These are phyloP conservation scores for Microcebus murinus DNA, from an alignment of 2,113 vertebrate species.

Conservation along the genomic window DNA sequence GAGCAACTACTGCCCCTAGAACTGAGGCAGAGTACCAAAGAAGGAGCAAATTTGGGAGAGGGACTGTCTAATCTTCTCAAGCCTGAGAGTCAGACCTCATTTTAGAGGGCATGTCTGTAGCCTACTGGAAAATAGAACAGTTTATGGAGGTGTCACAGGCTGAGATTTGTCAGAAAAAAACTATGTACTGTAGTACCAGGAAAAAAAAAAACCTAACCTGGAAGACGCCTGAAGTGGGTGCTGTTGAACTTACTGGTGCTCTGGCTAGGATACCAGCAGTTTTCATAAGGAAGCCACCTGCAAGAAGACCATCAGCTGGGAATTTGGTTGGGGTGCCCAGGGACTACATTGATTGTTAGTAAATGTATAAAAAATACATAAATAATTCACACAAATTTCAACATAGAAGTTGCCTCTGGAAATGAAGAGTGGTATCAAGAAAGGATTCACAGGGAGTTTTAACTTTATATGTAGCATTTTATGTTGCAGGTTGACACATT, in stretches of 20 bases:
- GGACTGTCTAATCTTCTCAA: not conserved
- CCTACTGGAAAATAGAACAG: not conserved
- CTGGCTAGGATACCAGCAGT: fast-evolving
- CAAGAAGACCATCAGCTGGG: not conserved
- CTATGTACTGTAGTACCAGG: not conserved
- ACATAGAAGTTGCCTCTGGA: not conserved
- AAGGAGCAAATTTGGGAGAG: not conserved
- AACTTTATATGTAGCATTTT: not conserved
- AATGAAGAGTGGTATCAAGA: not conserved
- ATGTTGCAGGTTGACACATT: not conserved
- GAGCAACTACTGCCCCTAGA: too few relatives aligned
- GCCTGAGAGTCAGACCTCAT: not conserved
- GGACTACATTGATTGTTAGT: not conserved
- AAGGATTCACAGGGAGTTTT: not conserved
- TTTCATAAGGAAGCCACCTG: not conserved
- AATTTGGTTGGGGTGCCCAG: not conserved
- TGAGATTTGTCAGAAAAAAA: not conserved
- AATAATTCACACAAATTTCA: not conserved
- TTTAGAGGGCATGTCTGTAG: not conserved
- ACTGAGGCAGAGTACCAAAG: not conserved
- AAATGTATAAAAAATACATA: not conserved
- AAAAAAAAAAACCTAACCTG: not conserved
- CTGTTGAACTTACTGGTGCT: not conserved
- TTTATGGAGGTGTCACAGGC: not conserved
- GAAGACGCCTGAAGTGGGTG: not conserved